Base-by-base conservation (phyloP, 2,888 invertebrate genomes). In the Cryptus armator region DNA sequence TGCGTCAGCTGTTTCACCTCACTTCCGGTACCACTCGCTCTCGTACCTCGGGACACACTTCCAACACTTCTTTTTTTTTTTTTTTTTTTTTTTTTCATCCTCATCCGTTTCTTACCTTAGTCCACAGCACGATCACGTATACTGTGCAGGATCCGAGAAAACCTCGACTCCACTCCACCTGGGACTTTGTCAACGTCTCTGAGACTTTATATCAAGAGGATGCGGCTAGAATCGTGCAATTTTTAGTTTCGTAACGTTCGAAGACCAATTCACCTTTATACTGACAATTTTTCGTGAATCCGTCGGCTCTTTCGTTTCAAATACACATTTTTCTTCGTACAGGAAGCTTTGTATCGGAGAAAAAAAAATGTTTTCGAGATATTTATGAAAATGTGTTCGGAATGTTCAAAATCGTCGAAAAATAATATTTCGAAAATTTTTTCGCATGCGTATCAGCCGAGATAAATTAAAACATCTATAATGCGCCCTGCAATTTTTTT, bases 1-100 rank as follows among this genome's bases (percentile, higher is more conserved):
- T 71, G 70, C 71, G 82, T 82, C 85, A 85, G 85, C 85, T 85
- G 78, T 85, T 85, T 82, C 82, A 79, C 85, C 77, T 79, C 78
- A 75, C 82, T 79, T 79, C 68, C 62, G 62, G 68, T 77, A 72
- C 43, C 79, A 19, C 48, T 59, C 64, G 64, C 44, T 67, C 80
- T 66, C 43, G 37, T 56, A 16, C 16, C 51, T 75, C 48, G 16
- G 37, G 37, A 37, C 37, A 37, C 14, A 48, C 43, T 56, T 53
- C 16, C 24, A 10, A 14, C 48, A 6, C 66, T 71, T 64, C 66
- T 75, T n/a, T n/a, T n/a, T 68, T 71, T 67, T 10, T 43, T 7
- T 37, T 62, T 32, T 29, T 56, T 51, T 44, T 44, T 66, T 46
- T 64, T 79, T 59, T 53, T 53, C 44, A 59, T 76, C 80, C 64